Conservation (phyloP, 2,113 vertebrate species). For the Toxotes jaculatrix region DNA sequence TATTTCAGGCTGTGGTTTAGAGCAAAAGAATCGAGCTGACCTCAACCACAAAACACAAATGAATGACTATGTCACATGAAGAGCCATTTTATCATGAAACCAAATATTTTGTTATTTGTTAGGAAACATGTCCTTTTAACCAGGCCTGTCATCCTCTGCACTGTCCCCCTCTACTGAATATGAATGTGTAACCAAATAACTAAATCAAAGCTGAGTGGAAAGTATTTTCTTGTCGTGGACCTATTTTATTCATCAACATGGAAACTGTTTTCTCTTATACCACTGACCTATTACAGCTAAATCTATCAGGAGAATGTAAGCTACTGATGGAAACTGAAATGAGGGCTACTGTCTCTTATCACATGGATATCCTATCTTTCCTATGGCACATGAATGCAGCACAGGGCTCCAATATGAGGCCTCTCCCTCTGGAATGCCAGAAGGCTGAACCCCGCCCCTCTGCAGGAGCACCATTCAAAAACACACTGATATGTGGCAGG, state of each 20-base stretch:
- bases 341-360: no score
- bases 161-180: background rate
- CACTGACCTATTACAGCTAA: background rate
- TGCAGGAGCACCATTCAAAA: slow-evolving; percentile 34
- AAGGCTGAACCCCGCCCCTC: slow-evolving; percentile 29
- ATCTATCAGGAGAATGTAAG: background rate
- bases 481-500: background rate
- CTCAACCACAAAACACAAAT: background rate
- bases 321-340: background rate
- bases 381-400: slow-evolving; percentile 48
- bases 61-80: background rate
- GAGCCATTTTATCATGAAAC: background rate
- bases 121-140: no score
- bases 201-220: background rate
- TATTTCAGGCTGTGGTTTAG: background rate
- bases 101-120: background rate
- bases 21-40: background rate
- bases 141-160: no score
- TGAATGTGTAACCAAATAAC: no score
- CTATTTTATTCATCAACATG: background rate
- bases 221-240: background rate
- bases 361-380: slow-evolving; percentile 28
- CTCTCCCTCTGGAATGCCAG: slow-evolving; percentile 59
- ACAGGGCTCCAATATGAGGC: slow-evolving; percentile 6
- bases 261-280: background rate